These are phyloP conservation scores for Anas capensis DNA, from an alignment of 2,797 vertebrate genomes.

Conservation along the genomic window DNA sequence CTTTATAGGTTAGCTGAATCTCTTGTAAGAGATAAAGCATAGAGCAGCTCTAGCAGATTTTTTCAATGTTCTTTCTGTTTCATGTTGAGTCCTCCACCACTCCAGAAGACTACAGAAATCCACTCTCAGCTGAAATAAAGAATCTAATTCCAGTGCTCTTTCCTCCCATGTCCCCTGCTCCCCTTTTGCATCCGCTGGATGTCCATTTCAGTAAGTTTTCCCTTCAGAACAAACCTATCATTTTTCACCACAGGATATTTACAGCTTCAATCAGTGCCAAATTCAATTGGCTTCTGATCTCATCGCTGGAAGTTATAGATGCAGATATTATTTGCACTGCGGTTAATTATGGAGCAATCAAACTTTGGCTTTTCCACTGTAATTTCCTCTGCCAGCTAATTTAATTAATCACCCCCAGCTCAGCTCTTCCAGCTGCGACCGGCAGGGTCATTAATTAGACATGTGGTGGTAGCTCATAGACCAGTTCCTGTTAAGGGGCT, in stretches of 20 bases:
- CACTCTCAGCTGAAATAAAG: slow-evolving; percentile 58
- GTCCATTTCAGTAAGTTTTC: slow-evolving; percentile 82
- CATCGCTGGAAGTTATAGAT: slow-evolving; percentile 84
- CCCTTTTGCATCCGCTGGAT: slow-evolving; percentile 66
- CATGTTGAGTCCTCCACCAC: background rate
- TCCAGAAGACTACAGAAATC: slow-evolving; percentile 19
- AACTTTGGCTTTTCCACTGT: slow-evolving; percentile 88
- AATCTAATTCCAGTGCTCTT: slow-evolving; percentile 46
- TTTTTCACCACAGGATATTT: slow-evolving; percentile 85
- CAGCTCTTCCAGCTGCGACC: slow-evolving; percentile 87
- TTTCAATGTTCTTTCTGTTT: background rate
- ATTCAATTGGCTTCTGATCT: slow-evolving; percentile 85
- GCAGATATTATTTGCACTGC: slow-evolving; percentile 87
- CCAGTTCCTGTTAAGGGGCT: slow-evolving; percentile 78
- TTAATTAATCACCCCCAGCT: slow-evolving; percentile 91
- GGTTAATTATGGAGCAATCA: slow-evolving; percentile 90
- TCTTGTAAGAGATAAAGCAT: background rate
- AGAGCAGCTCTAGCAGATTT: background rate
- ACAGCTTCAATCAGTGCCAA: slow-evolving; percentile 85
- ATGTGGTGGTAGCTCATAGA: slow-evolving; percentile 80
- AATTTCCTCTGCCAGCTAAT: slow-evolving; percentile 90
- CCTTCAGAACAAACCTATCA: slow-evolving; percentile 86
- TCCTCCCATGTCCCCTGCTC: slow-evolving; percentile 57
- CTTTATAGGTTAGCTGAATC: background rate
- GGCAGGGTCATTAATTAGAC: slow-evolving; percentile 88